Evolutionary conservation across 2,113 vertebrate genomes (phyloP).

Genomic region (Rattus rattus): DNA sequence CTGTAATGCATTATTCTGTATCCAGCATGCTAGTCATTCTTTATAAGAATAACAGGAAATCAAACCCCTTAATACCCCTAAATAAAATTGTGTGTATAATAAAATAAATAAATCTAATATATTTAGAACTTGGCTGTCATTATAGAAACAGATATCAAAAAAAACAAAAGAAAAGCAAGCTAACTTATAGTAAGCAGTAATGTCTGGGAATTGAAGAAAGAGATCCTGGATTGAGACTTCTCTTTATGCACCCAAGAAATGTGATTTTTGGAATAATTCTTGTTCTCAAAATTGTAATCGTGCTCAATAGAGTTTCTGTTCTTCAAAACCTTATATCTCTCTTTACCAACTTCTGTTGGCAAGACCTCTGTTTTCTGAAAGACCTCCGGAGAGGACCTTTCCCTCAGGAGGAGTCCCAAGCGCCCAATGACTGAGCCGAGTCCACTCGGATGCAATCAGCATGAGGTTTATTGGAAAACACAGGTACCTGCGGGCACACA

Average conservation of each 20-base stretch:
- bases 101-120: neutral
- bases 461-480: no score
- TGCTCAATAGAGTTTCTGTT: neutral
- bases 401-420: no score
- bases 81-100: neutral
- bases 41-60: neutral
- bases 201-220: neutral
- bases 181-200: neutral
- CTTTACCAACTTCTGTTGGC: neutral
- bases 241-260: neutral
- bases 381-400: no score
- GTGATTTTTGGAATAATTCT: neutral
- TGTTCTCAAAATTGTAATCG: neutral
- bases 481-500: no score
- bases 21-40: neutral
- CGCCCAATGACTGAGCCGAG: no score
- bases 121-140: neutral
- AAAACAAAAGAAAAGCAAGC: neutral
- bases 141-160: neutral
- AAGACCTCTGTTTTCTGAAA: neutral
- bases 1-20: neutral
- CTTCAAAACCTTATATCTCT: slow-evolving; percentile 19
- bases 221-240: neutral
- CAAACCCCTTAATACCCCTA: neutral
- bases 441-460: no score